Base-by-base conservation (phyloP, 2,888 invertebrate species). In the Caenorhabditis sp. region DNA sequence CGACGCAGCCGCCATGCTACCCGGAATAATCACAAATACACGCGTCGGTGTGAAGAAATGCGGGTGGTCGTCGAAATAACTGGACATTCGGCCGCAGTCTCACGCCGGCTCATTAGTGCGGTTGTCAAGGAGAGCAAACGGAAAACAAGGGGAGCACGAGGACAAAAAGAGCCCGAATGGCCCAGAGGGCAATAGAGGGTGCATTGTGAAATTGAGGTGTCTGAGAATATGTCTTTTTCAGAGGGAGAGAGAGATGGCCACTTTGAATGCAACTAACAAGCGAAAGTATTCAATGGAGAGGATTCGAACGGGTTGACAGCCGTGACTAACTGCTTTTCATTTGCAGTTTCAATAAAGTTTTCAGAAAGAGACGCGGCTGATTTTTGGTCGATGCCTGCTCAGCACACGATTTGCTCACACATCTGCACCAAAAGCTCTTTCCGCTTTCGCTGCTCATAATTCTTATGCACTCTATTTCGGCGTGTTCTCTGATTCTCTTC, bases 111-210 rank as follows among this genome's bases (percentile, higher is more conserved):
- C 52, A 52, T 37, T 58, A 41, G 41, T 15, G 52, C 35, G 46
- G 55, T 56, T 55, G 62, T 41, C 55, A 62, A 55, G 61, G 62
- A 62, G 62, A 55, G 30, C n/a, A 30, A 32, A 0, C n/a, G 22
- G 52, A 35, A 43, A 27, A 68, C 30, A 37, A 24, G 15, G 9
- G 8, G 15, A 52, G 37, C 32, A 41, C 13, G 53, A 39, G 37
- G 22, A 37, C 35, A 20, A 24, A 2, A 35, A 13, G 30, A 32
- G n/a, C n/a, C 15, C 17, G 50, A 50, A 6, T 41, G 41, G 41
- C 41, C 20, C 43, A 20, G 43, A 17, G 43, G 6, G 20, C 43
- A 20, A 20, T 4, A 45, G 9, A 22, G 13, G 13, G 35, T 35
- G 11, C 2, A 2, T 35, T n/a, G n/a, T n/a, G n/a, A n/a, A n/a